Base-by-base conservation (phyloP, 2,797 vertebrate species). In the Pipistrellus kuhlii region DNA sequence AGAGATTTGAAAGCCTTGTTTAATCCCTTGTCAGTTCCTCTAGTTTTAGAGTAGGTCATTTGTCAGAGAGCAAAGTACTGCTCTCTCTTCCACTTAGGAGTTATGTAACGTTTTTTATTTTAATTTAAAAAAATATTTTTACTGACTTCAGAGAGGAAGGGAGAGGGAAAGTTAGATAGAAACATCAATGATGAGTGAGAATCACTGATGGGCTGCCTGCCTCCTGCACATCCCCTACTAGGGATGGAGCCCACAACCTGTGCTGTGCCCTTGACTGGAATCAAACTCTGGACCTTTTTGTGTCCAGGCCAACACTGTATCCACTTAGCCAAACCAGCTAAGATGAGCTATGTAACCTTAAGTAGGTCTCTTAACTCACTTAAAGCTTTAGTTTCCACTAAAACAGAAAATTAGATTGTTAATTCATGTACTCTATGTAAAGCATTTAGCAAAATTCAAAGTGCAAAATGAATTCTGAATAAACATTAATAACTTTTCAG, bases 361-460 rank as follows among this genome's bases (percentile, higher is more conserved):
- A 53, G 20, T 17, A 89, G 55, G 94, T 78, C 85, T 90, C 13
- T 82, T 90, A 48, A 71, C 51, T 4, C 30, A 38, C 59, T 88
- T 86, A 95, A 86, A 83, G 14, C 10, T 27, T 86, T 51, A 27
- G 12, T 84, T 75, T 84, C 12, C 35, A 62, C n/a, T 93, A 76
- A 85, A 92, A 94, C 20, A 84, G 68, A 88, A 93, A 88, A 95
- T 57, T 84, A 14, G 44, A 64, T 59, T 85, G 3, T 93, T 81
- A 11, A 62, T 62, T 87, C 25, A 77, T 25, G 83, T 90, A 83
- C 88, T 59, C 41, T 85, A 18, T 76, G 3, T 77, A 84, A 88
- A 89, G 18, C 41, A 68, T 6, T 88, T 78, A 66, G 15, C 25
- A 57, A 86, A 81, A 62, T 55, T 7, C 18, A 41, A 44, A 93